phyloP scores from a whole-genome alignment of 64 coral and sea anemone species.

The Montipora capricornis region DNA sequence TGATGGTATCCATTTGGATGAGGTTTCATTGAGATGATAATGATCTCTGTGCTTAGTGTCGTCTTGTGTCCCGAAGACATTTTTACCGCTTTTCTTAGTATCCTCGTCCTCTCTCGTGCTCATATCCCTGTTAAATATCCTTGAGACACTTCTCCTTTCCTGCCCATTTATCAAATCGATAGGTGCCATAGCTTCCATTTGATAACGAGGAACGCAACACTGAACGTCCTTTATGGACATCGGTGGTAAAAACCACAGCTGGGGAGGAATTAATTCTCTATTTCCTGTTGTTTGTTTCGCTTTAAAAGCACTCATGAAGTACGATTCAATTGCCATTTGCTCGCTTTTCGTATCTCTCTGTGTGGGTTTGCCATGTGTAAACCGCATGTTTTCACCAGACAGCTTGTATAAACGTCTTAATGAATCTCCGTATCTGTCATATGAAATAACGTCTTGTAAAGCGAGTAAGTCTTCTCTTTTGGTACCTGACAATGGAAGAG shows the following conservation, averaged over 20 bases:
- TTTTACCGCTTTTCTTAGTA: background rate
- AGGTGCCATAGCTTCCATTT: background rate
- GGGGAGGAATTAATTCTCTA: background rate
- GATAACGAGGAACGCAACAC: background rate
- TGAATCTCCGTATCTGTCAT: background rate
- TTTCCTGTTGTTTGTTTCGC: background rate
- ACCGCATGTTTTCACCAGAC: background rate
- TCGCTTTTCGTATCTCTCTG: background rate
- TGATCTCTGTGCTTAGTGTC: background rate
- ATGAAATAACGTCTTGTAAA: background rate
- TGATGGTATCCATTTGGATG: background rate
- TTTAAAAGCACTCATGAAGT: background rate
- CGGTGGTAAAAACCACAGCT: constrained; percentile 33
- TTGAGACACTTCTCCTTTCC: background rate
- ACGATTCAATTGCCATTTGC: background rate
- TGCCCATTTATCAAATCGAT: background rate
- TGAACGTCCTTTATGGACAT: background rate
- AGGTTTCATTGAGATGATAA: background rate
- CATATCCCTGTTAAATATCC: background rate
- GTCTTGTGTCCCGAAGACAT: background rate
- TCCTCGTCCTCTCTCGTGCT: background rate
- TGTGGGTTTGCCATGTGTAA: background rate
- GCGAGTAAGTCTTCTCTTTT: background rate
- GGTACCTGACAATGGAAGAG: background rate
- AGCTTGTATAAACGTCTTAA: constrained; percentile 13